Evolutionary conservation across 2,113 vertebrate genomes (phyloP).

Genomic region (Poeciliopsis turrubarensis): DNA sequence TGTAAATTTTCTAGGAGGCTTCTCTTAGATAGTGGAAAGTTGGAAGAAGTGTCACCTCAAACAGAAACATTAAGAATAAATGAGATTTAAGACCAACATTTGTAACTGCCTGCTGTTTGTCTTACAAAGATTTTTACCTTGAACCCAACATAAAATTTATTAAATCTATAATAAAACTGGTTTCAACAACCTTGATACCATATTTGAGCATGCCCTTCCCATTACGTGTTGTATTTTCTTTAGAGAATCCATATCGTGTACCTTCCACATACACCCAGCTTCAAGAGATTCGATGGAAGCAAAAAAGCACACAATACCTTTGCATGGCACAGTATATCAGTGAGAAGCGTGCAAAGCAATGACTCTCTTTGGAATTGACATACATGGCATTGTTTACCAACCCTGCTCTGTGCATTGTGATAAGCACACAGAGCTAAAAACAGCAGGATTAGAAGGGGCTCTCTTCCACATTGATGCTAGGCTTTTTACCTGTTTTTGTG

Average conservation of each 20-base stretch:
- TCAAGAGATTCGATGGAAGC: conserved; percentile 29
- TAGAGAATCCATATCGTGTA: conserved; percentile 22
- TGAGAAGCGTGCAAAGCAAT: conserved; percentile 28
- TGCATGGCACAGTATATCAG: conserved; percentile 18
- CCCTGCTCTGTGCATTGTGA: conserved; percentile 54
- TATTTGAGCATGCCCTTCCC: conserved; percentile 24
- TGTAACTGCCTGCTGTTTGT: background rate
- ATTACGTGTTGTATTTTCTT: conserved; percentile 33
- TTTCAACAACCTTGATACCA: conserved; percentile 7
- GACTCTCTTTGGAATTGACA: conserved; percentile 67
- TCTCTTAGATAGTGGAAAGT: too few species aligned
- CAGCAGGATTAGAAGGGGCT: conserved; percentile 55
- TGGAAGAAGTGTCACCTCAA: too few species aligned
- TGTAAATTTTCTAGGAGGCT: too few species aligned
- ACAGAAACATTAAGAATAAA: too few species aligned
- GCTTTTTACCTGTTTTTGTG: conserved; percentile 40
- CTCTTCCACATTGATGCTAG: conserved; percentile 20
- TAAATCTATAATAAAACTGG: conserved; percentile 6
- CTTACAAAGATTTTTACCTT: background rate
- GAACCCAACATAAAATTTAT: conserved; percentile 1
- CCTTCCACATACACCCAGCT: conserved; percentile 26
- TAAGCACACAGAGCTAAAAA: conserved; percentile 62
- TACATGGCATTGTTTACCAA: conserved; percentile 59
- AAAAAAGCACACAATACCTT: conserved; percentile 42
- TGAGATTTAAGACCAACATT: background rate